A percentile compares a stretch with the other conserved stretches of the same genome.
phyloP scores from a whole-genome alignment of 2,113 vertebrate species.

The Tychaedon coryphoeus region DNA sequence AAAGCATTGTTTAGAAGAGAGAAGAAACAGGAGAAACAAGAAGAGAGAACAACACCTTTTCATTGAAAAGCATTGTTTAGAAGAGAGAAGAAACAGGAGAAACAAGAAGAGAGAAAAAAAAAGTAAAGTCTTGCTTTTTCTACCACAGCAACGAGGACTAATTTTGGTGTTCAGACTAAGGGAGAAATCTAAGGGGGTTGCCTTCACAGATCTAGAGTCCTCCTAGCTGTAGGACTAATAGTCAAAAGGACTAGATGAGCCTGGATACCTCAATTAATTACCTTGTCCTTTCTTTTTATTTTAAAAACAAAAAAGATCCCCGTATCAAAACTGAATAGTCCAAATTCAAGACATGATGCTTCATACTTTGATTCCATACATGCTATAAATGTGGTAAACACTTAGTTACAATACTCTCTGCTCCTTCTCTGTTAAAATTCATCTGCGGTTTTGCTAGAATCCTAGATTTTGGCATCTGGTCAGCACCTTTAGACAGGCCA shows the following conservation, averaged over 20 bases:
- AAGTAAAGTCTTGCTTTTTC: not conserved
- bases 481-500: not conserved
- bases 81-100: not conserved
- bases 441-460: not conserved
- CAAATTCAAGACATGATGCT: not conserved
- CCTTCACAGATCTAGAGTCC: not conserved
- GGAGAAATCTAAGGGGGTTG: not conserved
- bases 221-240: not conserved
- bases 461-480: not conserved
- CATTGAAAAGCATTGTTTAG: not conserved
- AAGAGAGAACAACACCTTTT: not conserved
- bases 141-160: accelerated
- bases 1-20: not conserved
- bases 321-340: not conserved
- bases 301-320: accelerated
- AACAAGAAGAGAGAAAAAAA: not conserved
- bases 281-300: not conserved
- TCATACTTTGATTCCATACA: not conserved
- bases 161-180: not conserved
- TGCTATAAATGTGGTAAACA: not conserved
- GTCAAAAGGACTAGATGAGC: not conserved
- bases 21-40: not conserved
- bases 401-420: not conserved
- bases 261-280: not conserved
- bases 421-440: not conserved